Evolutionary conservation across 2,113 vertebrate species (phyloP), one percentile per base, ranked within the genome.

Genomic region (Lucifuga dentata): DNA sequence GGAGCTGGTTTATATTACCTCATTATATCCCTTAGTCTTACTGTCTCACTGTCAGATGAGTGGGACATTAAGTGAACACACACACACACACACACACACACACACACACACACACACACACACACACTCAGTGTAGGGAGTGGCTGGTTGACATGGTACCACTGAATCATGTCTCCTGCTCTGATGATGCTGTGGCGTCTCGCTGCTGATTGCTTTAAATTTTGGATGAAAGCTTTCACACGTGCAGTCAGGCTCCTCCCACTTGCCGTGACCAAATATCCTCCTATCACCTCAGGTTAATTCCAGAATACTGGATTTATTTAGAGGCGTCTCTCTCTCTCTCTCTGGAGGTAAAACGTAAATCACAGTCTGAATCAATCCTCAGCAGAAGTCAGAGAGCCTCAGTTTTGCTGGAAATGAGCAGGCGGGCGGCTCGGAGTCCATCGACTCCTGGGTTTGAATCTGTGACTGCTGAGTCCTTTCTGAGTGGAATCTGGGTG

Each of bases 181-280:
- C 52, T 48, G 50, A 80, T 83, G 76, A 56, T 62, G 53, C 48
- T 52, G 23, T 52, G 15, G 50, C 19, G 50, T 19, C 40, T 23
- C 13, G 45, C 65, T 67, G 71, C 33, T 81, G 80, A 85, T 70
- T 61, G 61, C 50, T 88, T 88, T 77, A 86, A 68, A 51, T 48
- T 36, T 55, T 73, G 43, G 44, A 68, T 69, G 63, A 81, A 84
- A 70, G 67, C 66, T 53, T 44, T 48, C 48, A 44, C 50, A 67
- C 16, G 41, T 44, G 41, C 10, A 29, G 57, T 62, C 44, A 23
- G 50, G 12, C 17, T 10, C 40, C 41, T 51, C 57, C 48, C 43
- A 49, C 20, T 15, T 19, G 15, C 23, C 8, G 17, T 64, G 23
- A 68, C 48, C 26, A 23, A 71, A 68, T 68, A 56, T 67, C 52